phyloP scores from a whole-genome alignment of 1,140 invertebrate genomes.

The Drosophila orosa region DNA sequence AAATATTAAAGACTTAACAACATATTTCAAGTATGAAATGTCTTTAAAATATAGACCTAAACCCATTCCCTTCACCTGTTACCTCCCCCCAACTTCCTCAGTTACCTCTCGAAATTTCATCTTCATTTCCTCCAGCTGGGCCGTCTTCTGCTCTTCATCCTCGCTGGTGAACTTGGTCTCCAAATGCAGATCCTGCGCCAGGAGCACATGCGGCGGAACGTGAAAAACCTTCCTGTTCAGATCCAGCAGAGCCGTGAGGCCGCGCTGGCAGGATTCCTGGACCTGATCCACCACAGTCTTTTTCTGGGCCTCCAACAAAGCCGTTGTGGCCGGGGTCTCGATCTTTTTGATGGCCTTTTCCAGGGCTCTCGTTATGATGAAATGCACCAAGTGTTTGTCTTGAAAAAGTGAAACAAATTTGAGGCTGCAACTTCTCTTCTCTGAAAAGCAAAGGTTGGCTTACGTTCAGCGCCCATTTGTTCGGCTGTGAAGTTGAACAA shows the following conservation, averaged over 20 bases:
- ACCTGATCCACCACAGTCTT: slow-evolving; percentile 36
- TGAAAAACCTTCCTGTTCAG: slow-evolving; percentile 57
- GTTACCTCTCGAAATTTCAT: slow-evolving; percentile 50
- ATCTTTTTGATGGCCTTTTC: slow-evolving; percentile 56
- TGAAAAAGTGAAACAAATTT: neutral
- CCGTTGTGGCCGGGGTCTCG: slow-evolving; percentile 45
- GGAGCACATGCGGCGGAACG: slow-evolving; percentile 66
- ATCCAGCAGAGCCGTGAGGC: slow-evolving; percentile 26
- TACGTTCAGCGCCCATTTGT: slow-evolving; percentile 64
- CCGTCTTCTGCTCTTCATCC: slow-evolving; percentile 51
- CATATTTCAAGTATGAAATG: too few species aligned
- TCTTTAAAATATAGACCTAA: too few species aligned
- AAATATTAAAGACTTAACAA: too few species aligned
- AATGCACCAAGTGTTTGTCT: slow-evolving; percentile 55
- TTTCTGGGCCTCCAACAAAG: slow-evolving; percentile 31
- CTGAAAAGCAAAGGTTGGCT: neutral
- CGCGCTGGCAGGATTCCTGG: slow-evolving; percentile 19
- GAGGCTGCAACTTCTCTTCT: neutral
- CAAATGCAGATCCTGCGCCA: slow-evolving; percentile 49
- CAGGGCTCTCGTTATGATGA: slow-evolving; percentile 38
- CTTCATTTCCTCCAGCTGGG: slow-evolving; percentile 45
- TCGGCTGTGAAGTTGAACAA: slow-evolving; percentile 68
- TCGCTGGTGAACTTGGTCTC: slow-evolving; percentile 20
- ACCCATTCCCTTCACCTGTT: neutral
- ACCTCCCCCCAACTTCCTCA: neutral